Conservation (phyloP, 2,797 vertebrate species). For the Discoglossus pictus region DNA sequence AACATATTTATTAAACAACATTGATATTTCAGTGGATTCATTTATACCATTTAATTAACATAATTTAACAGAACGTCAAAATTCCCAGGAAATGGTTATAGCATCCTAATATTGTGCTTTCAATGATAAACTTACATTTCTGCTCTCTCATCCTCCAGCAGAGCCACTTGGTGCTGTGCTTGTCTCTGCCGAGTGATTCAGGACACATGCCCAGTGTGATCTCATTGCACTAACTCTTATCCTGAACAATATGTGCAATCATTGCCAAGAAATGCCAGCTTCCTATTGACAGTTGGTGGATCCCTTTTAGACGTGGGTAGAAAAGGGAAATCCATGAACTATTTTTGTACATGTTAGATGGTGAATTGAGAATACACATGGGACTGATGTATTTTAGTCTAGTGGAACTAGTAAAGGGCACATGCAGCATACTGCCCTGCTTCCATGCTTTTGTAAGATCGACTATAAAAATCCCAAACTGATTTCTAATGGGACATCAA, state of each 20-base stretch:
- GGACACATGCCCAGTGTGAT: conserved; percentile 9
- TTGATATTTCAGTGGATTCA: too few relatives aligned
- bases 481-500: too few relatives aligned
- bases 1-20: too few relatives aligned
- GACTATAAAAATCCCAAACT: too few relatives aligned
- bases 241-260: conserved; percentile 1
- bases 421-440: too few relatives aligned
- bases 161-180: background rate
- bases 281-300: conserved; percentile 20
- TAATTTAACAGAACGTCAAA: too few relatives aligned
- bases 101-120: conserved; percentile 17
- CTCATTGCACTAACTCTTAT: conserved; percentile 11
- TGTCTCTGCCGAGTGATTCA: background rate
- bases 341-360: conserved; percentile 36
- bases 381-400: background rate
- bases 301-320: conserved; percentile 23
- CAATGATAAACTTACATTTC: background rate
- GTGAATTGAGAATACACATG: conserved; percentile 15
- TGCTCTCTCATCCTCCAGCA: background rate
- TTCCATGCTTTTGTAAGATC: too few relatives aligned
- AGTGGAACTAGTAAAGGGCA: too few relatives aligned
- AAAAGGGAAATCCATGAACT: conserved; percentile 40
- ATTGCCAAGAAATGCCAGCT: conserved; percentile 26
- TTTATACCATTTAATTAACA: too few relatives aligned
- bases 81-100: background rate